Evolutionary conservation across 1,140 invertebrate species (phyloP), one percentile per base, ranked within the genome.

Genomic region (Ectropis grisescens): DNA sequence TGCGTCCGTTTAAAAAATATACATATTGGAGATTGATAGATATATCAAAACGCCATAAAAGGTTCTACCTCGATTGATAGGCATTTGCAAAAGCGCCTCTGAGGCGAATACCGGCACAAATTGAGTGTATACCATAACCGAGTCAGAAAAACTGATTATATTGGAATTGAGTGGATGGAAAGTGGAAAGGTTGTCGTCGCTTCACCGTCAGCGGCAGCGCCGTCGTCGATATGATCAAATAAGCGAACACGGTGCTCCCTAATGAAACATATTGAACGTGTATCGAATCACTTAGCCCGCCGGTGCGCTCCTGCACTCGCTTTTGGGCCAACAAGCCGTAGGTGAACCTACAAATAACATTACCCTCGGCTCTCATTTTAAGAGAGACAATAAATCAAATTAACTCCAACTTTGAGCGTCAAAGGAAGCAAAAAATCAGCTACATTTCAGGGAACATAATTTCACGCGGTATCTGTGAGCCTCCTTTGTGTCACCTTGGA

Each of bases 241-340:
- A 75, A 80, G 59, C 69, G 61, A 67, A 56, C 60, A 55, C 59
- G 57, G 58, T 45, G 47, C 57, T 66, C 55, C 60, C 58, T 81
- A 81, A 81, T 80, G 72, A 80, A 80, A 80, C 72, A 80, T 80
- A 80, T 80, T 80, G 75, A 74, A 75, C 64, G 58, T 68, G 69
- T 78, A 78, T 80, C 68, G 67, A 71, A 75, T 74, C 72, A 80
- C 75, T 80, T 80, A 80, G 70, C 57, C 39, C 51, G 29, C 42
- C 54, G 54, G 57, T 68, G 65, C 62, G 64, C 62, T 70, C 40
- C 56, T 71, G 68, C 68, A 66, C 60, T 67, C 65, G 60, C 65
- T 64, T 71, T 64, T 68, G 55, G 52, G 47, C 64, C 69, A 69
- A 74, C 70, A 64, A 72, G 58, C 49, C 61, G 61, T 74, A 70